Evolutionary conservation across 2,888 invertebrate genomes (phyloP).

Genomic region (Melanophora roralis): DNA sequence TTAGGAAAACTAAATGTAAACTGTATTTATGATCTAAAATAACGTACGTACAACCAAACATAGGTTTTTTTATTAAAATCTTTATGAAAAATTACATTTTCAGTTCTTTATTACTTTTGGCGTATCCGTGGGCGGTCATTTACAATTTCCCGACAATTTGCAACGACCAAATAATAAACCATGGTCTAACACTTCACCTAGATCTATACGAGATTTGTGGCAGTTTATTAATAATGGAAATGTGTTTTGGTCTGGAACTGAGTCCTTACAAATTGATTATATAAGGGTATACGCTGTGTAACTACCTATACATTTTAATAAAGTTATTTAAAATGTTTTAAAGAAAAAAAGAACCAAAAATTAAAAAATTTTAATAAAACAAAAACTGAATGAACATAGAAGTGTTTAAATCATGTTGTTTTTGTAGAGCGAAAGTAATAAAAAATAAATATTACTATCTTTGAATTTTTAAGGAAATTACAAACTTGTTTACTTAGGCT

Average conservation of each 20-base stretch:
- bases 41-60: background rate
- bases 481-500: too few relatives aligned
- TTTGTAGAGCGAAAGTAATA: too few relatives aligned
- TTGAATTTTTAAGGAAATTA: too few relatives aligned
- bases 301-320: background rate
- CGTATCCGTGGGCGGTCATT: conserved; percentile 86
- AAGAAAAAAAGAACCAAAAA: background rate
- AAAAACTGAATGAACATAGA: background rate
- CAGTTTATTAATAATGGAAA: conserved; percentile 81
- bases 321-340: background rate
- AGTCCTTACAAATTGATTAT: conserved; percentile 71
- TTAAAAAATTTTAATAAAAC: background rate
- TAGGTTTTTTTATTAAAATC: background rate
- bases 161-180: conserved; percentile 79
- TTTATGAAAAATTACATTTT: background rate
- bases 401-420: background rate
- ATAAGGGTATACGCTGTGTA: conserved; percentile 73
- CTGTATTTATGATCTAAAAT: too few relatives aligned
- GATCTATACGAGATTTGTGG: conserved; percentile 85
- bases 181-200: conserved; percentile 84
- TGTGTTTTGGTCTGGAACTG: conserved; percentile 82
- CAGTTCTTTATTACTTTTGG: conserved; percentile 89
- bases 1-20: too few relatives aligned
- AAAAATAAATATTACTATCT: too few relatives aligned
- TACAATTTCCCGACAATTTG: conserved; percentile 82